Percentiles rank a stretch among this genome's conserved stretches.
These are phyloP conservation scores for Australoheros facetus DNA, from an alignment of 2,797 vertebrate species.

Conservation along the genomic window DNA sequence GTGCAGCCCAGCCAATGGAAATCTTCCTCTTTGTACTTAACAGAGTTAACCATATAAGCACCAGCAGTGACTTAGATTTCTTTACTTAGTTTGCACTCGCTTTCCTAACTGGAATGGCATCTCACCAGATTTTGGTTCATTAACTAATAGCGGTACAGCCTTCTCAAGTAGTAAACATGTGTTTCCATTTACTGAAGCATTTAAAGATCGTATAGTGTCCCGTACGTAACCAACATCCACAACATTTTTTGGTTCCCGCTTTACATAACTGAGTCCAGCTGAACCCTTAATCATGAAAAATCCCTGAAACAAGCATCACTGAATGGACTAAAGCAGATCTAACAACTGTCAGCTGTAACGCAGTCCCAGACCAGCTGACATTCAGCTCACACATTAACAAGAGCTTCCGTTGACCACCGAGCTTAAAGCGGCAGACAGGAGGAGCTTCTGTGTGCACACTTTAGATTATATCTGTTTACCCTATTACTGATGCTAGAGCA, in stretches of 20 bases:
- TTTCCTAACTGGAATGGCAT: conserved; percentile 26
- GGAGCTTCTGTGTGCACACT: conserved; percentile 28
- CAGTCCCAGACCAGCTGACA: conserved; percentile 49
- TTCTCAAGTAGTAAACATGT: conserved; percentile 4
- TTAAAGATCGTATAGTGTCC: not conserved
- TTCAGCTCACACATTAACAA: conserved; percentile 59
- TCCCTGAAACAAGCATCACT: conserved; percentile 38
- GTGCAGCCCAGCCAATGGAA: conserved; percentile 73
- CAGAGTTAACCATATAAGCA: conserved; percentile 73
- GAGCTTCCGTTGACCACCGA: conserved; percentile 44
- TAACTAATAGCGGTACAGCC: not conserved
- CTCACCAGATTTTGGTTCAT: conserved; percentile 12
- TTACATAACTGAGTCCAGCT: conserved; percentile 3
- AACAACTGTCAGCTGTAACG: conserved; percentile 62
- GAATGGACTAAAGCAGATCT: conserved; percentile 44
- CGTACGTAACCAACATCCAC: not conserved
- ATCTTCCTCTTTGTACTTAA: conserved; percentile 58
- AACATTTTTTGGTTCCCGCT: not conserved
- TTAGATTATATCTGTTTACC: conserved; percentile 42
- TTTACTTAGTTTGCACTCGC: conserved; percentile 25
- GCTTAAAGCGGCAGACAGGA: conserved; percentile 44
- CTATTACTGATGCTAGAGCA: conserved; percentile 19
- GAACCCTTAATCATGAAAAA: conserved; percentile 38
- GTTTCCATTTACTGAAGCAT: conserved; percentile 10
- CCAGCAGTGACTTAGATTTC: conserved; percentile 65